Evolutionary conservation across 2,797 vertebrate species (phyloP), one percentile per base, ranked within the genome.

Genomic region (Danionella dracula): DNA sequence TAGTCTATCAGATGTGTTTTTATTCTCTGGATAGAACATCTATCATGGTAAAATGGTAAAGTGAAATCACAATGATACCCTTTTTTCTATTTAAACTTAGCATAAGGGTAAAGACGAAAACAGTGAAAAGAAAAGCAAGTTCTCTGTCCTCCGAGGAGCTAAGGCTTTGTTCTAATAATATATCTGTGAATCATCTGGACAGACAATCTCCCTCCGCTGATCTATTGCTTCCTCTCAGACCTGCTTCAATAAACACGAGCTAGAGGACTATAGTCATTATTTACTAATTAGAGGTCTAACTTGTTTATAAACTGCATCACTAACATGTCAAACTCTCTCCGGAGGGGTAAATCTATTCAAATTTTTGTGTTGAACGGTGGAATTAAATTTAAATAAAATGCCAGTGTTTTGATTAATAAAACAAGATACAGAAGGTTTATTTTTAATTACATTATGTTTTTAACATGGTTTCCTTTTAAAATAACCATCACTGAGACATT

Each of bases 191-290:
- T 76, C 74, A 73, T 73, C 37, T 5, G 48, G 64, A 71, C 68
- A 66, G 68, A 71, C 59, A 54, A 71, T 73, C 68, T 70, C 63
- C 23, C 31, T 61, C 58, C 35, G 27, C 63, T 73, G 71, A 76
- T 71, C 60, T 65, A 76, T 63, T 46, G 23, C 74, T 78, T 76
- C 73, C 73, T 66, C 65, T 66, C 62, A 40, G 66, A 15, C 60
- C 45, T 16, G 49, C 68, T 32, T 16, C 70, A 54, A 76, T 76
- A 57, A 66, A 58, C 29, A 48, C 9, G 34, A 70, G 29, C 41
- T 53, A 57, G 37, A 9, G 58, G 37, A 58, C 55, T 66, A 67
- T 8, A 70, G 49, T 67, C 57, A 23, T 55, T 31, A 50, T 59
- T 44, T 19, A 17, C 16, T 31, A 40, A 67, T 73, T 35, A 66